phyloP scores from a whole-genome alignment of 2,113 vertebrate genomes.

The Paradoxurus hermaphroditus region DNA sequence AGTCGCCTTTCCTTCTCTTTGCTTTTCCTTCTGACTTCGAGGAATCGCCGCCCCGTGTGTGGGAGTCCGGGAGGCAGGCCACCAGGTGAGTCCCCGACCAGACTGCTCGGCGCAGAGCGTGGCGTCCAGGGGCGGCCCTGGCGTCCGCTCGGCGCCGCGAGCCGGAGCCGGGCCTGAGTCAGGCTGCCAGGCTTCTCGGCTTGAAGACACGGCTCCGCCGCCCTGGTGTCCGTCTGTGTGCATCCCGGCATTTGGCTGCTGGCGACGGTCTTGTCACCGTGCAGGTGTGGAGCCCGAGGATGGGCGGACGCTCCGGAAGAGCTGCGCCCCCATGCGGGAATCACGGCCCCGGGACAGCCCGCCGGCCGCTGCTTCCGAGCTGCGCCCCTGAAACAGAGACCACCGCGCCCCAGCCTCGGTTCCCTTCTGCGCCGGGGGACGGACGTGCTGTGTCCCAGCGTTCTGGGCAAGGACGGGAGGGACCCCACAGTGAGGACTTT shows the following conservation, averaged over 20 bases:
- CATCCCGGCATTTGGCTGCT: neutral
- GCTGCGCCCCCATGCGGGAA: neutral
- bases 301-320: neutral
- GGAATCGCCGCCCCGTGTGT: neutral
- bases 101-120: neutral
- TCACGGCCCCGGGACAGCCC: neutral
- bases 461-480: neutral
- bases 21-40: neutral
- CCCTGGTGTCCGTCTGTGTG: neutral
- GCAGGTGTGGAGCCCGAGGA: neutral
- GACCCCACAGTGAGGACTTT: neutral
- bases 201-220: neutral
- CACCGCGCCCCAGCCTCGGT: neutral
- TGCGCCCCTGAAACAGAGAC: neutral
- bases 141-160: accelerated
- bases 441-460: accelerated
- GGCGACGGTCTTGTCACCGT: neutral
- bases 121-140: neutral
- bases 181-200: neutral
- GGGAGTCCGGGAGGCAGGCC: neutral
- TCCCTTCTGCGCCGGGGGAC: neutral
- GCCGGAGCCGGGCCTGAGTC: no score
- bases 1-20: neutral
- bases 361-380: neutral
- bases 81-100: neutral